Conservation (phyloP, 2,888 invertebrate species). For the Eilema caniola region DNA sequence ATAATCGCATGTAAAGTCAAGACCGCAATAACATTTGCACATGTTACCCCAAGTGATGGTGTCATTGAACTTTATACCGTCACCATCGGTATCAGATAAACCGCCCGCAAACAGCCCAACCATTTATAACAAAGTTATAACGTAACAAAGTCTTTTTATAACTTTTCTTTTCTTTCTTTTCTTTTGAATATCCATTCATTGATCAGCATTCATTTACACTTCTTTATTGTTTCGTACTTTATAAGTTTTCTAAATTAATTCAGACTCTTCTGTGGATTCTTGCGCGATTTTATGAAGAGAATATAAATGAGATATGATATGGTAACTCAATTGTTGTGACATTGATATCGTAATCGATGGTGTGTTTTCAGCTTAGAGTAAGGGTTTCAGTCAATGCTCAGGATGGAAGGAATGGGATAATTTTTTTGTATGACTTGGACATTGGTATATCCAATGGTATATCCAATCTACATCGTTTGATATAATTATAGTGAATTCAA, state of each 20-base stretch:
- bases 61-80: neutral
- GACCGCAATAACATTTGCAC: neutral
- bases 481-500: too few relatives aligned
- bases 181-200: slow-evolving; percentile 16
- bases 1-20: neutral
- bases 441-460: too few relatives aligned
- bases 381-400: too few relatives aligned
- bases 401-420: too few relatives aligned
- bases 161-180: slow-evolving; percentile 5
- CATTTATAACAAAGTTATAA: slow-evolving; percentile 18
- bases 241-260: slow-evolving; percentile 11
- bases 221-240: slow-evolving; percentile 5
- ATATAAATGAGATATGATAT: neutral
- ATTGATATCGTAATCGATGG: neutral
- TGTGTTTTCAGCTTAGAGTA: too few relatives aligned
- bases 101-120: neutral
- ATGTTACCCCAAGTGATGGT: neutral
- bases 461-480: too few relatives aligned
- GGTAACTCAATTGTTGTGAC: too few relatives aligned
- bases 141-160: slow-evolving; percentile 10
- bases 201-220: slow-evolving; percentile 13
- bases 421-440: too few relatives aligned
- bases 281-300: slow-evolving; percentile 2
- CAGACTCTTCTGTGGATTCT: neutral
- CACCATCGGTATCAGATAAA: neutral